phyloP scores from a whole-genome alignment of 2,113 vertebrate genomes.

The Rhea pennata region DNA sequence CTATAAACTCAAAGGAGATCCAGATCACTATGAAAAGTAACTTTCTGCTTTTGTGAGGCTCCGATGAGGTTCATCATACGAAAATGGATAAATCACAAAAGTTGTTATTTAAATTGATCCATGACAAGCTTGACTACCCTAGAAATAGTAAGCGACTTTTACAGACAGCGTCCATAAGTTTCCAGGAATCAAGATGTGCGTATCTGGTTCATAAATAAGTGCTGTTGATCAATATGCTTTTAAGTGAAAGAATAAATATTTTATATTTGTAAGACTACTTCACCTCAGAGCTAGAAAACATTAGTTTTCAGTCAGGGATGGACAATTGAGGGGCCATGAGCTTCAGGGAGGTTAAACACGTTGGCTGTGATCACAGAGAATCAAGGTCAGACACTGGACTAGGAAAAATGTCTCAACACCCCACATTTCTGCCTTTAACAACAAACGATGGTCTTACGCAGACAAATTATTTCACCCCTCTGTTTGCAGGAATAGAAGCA shows the following conservation, averaged over 20 bases:
- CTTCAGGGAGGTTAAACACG: not conserved
- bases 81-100: not conserved
- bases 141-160: not conserved
- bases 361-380: not conserved
- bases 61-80: not conserved
- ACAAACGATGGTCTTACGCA: not conserved
- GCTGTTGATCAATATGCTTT: not conserved
- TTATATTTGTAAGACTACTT: not conserved
- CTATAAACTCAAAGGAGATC: not conserved
- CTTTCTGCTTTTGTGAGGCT: not conserved
- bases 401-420: not conserved
- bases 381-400: slow-evolving; percentile 1
- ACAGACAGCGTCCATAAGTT: not conserved
- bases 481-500: not conserved
- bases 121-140: not conserved
- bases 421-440: not conserved
- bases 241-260: not conserved
- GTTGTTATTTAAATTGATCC: not conserved
- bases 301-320: not conserved
- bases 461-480: not conserved
- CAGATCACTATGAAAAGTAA: not conserved
- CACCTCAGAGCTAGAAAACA: not conserved
- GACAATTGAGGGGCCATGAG: not conserved
- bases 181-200: not conserved
- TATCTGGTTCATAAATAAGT: not conserved